Base-by-base conservation (phyloP, 2,113 vertebrate species). In the Tupaia tana region DNA sequence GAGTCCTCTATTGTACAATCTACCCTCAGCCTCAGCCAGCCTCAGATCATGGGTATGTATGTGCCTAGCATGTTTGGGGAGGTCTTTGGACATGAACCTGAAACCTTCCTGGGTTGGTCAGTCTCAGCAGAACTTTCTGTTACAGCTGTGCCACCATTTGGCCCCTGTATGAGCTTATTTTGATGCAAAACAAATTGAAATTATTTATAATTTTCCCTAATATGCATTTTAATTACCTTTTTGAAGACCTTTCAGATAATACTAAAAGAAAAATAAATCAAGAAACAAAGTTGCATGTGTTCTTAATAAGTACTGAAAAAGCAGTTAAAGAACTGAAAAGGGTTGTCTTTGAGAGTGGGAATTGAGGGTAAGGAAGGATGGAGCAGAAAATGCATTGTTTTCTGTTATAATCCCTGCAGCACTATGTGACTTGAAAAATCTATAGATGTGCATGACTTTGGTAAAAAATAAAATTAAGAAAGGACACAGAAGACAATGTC, bases 391-490 rank as follows among this genome's bases (percentile, higher is more conserved):
- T 90, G 81, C 84, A 54, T 29, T 90, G 59, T 90, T 69, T 93
- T 86, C 87, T 70, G 19, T 95, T 89, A 64, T 61, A 67, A 88
- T 85, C 29, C 56, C 91, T 80, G 14, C 14, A 70, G 63, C 70
- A 34, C 34, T 29, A 15, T 34, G 52, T 89, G 79, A 75, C 79
- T 89, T 85, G 67, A 87, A 90, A 90, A 96, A 89, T 86, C 14
- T 89, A 31, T 66, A 71, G 79, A 74, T 29, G 10, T 91, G 20
- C 82, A 29, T 86, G 90, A 61, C 56, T 89, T 93, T 74, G 27
- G 31, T 79, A 27, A 84, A 85, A 90, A 89, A 69, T 61, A 82
- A 95, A 34, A 66, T 29, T 54, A 74, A 22, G 61, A 86, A 74
- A 74, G 19, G 9, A 79, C n/a, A 69, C 34, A 56, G 20, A 86